phyloP scores from a whole-genome alignment of 2,113 vertebrate genomes.

The Pachypanchax playfairii region DNA sequence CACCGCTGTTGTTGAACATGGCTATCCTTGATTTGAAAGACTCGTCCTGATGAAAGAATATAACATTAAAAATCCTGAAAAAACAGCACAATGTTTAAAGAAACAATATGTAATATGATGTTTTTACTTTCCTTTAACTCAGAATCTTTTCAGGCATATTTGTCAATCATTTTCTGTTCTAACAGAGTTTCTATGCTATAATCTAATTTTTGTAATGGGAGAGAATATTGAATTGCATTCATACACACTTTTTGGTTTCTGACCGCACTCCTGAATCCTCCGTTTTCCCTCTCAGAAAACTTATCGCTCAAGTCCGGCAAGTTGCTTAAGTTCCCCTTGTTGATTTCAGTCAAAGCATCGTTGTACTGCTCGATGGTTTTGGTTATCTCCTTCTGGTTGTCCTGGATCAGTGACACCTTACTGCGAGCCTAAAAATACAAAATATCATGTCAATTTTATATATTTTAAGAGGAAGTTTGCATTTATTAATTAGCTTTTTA shows the following conservation, averaged over 20 bases:
- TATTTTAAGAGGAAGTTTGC: background rate
- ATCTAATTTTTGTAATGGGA: background rate
- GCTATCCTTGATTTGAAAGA: slow-evolving; percentile 89
- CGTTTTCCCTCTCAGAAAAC: slow-evolving; percentile 80
- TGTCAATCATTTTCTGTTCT: too few species aligned
- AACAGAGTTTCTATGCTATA: background rate
- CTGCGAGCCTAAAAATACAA: slow-evolving; percentile 82
- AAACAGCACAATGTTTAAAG: background rate
- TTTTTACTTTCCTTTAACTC: too few species aligned
- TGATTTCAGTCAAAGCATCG: slow-evolving; percentile 80
- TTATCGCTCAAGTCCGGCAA: slow-evolving; percentile 80
- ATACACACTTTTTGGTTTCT: slow-evolving; percentile 47
- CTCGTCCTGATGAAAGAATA: slow-evolving; percentile 80
- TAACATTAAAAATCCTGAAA: background rate
- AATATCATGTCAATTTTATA: too few species aligned
- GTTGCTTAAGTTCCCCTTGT: slow-evolving; percentile 79
- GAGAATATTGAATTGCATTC: background rate
- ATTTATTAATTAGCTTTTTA: background rate
- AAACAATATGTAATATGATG: too few species aligned
- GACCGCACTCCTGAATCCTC: slow-evolving; percentile 80
- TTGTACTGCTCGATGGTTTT: slow-evolving; percentile 86
- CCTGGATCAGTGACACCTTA: slow-evolving; percentile 88
- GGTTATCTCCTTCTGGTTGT: slow-evolving; percentile 85
- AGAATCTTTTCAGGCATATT: too few species aligned
- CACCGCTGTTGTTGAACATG: slow-evolving; percentile 81